Evolutionary conservation across 2,797 vertebrate genomes (phyloP), one percentile per base, ranked within the genome.

Genomic region (Pogonophryne albipinna): DNA sequence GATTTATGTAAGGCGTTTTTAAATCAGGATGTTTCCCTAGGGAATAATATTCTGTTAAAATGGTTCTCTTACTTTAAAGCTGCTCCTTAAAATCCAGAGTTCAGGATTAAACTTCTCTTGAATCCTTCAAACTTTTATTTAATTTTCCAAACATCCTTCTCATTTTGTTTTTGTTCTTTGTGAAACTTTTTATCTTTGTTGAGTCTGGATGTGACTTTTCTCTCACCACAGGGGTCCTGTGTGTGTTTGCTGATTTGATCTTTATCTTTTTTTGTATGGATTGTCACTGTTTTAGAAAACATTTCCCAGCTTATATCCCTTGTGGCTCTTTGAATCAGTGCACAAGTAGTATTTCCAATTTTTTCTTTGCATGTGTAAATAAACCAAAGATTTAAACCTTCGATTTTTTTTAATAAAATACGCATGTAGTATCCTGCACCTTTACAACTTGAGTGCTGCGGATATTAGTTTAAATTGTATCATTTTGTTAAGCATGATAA

Each of bases 291-390:
- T 60, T 59, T 13, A 2, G 66, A 31, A 63, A 16, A 6, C 62
- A 72, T 73, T 56, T 49, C 2, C 27, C 42, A n/a, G 23, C 23
- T n/a, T 14, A 9, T 12, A 8, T 19, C 7, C 13, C 53, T 6
- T 8, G 23, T 56, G 66, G 51, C 13, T 67, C 53, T 34, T 67
- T 19, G 31, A 78, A 50, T 75, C 51, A 38, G 31, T 1, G 10
- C 61, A 67, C 44, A 72, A 31, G 31, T 20, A 57, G 20, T 17
- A 41, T 65, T 71, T 42, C n/a, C 20, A 19, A 11, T 71, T 58
- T 46, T 50, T 41, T 56, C 49, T 78, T 59, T 78, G 34, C 55
- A 80, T 69, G 51, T 38, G 49, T 44, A 76, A 66, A 70, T 65
- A 23, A 58, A 63, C 19, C 16, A 27, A 45, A 45, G 44, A 45